These are phyloP conservation scores for Gadus chalcogrammus DNA, from an alignment of 2,113 vertebrate genomes.

Conservation along the genomic window DNA sequence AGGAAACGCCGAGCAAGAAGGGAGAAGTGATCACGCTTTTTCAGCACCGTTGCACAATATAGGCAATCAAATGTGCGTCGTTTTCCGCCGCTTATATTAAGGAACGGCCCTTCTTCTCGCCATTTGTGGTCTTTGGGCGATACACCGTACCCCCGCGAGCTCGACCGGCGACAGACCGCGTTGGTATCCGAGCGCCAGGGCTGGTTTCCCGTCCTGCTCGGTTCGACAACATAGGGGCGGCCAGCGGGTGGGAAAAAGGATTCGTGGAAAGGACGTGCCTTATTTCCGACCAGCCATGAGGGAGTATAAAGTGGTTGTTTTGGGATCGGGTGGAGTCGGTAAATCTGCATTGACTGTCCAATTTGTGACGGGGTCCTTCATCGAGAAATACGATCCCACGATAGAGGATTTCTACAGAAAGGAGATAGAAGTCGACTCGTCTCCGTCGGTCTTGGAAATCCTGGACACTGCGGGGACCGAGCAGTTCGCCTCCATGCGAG, in stretches of 20 bases:
- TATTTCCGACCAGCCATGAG: constrained; percentile 71
- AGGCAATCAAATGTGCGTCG: constrained; percentile 49
- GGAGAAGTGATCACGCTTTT: constrained; percentile 62
- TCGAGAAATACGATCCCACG: constrained; percentile 92
- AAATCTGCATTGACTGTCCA: constrained; percentile 91
- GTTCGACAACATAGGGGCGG: constrained; percentile 64
- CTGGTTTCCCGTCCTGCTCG: constrained; percentile 49
- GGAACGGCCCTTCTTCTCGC: constrained; percentile 31
- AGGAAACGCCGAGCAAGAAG: constrained; percentile 65
- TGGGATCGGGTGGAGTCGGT: constrained; percentile 90
- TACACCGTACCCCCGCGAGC: too few relatives aligned
- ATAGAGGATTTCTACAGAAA: constrained; percentile 86
- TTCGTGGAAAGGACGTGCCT: constrained; percentile 60
- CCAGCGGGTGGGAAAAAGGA: constrained; percentile 58
- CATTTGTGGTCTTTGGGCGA: constrained; percentile 22
- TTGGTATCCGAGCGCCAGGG: constrained; percentile 38
- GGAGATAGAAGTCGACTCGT: constrained; percentile 75
- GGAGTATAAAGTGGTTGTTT: constrained; percentile 93
- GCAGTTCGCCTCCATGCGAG: constrained; percentile 93
- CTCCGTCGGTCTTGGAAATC: constrained; percentile 72
- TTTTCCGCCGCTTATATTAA: constrained; percentile 50
- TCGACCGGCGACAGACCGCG: background rate
- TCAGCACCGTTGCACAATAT: constrained; percentile 49
- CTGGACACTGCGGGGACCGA: constrained; percentile 80
- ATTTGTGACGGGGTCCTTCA: constrained; percentile 91